Evolutionary conservation across 2,888 invertebrate species (phyloP).

Genomic region (Cheilosia scutellata): DNA sequence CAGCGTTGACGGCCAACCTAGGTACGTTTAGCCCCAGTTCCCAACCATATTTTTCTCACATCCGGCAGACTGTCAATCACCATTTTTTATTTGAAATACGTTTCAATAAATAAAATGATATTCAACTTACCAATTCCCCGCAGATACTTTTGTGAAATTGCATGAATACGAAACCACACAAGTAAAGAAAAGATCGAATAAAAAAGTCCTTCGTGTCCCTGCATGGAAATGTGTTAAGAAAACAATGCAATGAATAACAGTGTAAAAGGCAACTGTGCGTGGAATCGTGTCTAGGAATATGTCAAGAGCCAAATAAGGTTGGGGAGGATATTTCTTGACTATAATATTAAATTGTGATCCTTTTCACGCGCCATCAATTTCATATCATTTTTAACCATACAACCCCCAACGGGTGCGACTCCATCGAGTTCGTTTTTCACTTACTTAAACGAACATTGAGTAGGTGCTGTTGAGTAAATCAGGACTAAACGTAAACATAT

Average conservation of each 20-base stretch:
- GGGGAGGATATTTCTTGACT: background rate
- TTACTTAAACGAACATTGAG: constrained; percentile 18
- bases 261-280: constrained; percentile 13
- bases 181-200: background rate
- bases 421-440: background rate
- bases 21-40: too few species aligned
- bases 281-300: constrained; percentile 22
- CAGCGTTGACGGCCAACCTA: too few species aligned
- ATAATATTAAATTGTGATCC: constrained; percentile 10
- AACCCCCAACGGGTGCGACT: background rate
- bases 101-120: background rate
- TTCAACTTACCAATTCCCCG: background rate
- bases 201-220: constrained; percentile 25
- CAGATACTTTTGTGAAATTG: background rate
- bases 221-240: constrained; percentile 37
- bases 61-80: constrained; percentile 7
- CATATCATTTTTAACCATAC: background rate
- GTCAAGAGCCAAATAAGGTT: constrained; percentile 9
- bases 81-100: background rate
- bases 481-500: constrained; percentile 5
- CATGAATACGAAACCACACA: background rate
- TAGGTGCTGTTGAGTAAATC: constrained; percentile 13
- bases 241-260: constrained; percentile 34
- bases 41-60: background rate
- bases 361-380: constrained; percentile 8